Base-by-base conservation (phyloP, 2,888 invertebrate genomes). In the Girardia tigrina region DNA sequence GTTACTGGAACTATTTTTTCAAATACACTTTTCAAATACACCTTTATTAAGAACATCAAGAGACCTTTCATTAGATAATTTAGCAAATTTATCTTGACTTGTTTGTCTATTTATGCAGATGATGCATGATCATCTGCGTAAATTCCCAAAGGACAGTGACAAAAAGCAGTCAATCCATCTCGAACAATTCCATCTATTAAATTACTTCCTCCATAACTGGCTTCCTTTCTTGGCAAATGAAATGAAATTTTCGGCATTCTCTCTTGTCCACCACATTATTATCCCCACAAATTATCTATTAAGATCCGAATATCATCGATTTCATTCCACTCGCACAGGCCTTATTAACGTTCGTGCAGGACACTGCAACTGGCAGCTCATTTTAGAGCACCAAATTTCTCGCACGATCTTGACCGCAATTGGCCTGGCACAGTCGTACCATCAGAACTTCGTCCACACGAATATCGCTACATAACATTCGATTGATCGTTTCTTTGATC, bases 241-340 rank as follows among this genome's bases (percentile, higher is more conserved):
- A 88, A 98, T 0, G 98, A 98, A 0, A 94, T 94, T 86, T 97
- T 95, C 0, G 94, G 94, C 98, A 98, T 98, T 75, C 94, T 94
- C 86, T 98, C 98, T 95, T 98, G 97, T 75, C 98, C 98, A 77
- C 98, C 98, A 77, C 97, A 97, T 76, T 23, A 56, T 56, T 56
- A 8, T 20, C 56, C 23, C 56, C 56, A 56, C 56, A 56, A n/a
- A 56, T 56, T 12, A 56, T 56, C 56, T n/a, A 56, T 56, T 56
- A 23, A 6, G 73, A 36, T 12, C 73, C 36, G 16, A 77, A 20
- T 16, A 71, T 74, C 28, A 74, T 28, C 20, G 74, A 28, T 56
- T 74, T 74, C 74, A 74, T 73, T 75, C 75, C 42, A 70, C 28
- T 83, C 82, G 82, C 82, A 82, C 75, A 74, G 12, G 75, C 84